phyloP scores from a whole-genome alignment of 2,888 invertebrate genomes.

The Melipona beecheii region DNA sequence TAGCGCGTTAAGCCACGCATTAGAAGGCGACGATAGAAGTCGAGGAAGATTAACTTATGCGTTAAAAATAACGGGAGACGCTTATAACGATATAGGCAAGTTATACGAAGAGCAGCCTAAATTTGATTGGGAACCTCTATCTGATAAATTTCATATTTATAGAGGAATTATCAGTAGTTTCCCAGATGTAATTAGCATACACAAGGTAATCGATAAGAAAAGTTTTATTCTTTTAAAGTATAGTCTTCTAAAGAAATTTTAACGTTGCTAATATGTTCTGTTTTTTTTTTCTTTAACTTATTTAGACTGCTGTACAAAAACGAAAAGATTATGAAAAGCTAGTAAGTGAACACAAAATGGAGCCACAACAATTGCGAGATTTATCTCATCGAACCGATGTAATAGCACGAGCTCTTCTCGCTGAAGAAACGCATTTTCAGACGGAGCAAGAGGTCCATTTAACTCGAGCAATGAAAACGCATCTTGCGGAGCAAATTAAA shows the following conservation, averaged over 20 bases:
- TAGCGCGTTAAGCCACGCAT: constrained; percentile 92
- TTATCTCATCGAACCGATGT: constrained; percentile 94
- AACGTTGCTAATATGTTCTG: neutral
- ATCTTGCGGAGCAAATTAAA: constrained; percentile 94
- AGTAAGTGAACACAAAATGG: constrained; percentile 92
- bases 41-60: constrained; percentile 89
- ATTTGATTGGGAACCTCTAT: constrained; percentile 95
- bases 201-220: constrained; percentile 87
- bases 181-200: constrained; percentile 95
- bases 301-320: constrained; percentile 91
- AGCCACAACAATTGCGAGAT: constrained; percentile 91
- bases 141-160: constrained; percentile 96
- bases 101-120: constrained; percentile 96
- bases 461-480: constrained; percentile 93
- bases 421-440: constrained; percentile 97
- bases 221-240: neutral
- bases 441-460: constrained; percentile 93
- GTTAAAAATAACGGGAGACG: constrained; percentile 93
- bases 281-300: constrained; percentile 19
- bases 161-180: constrained; percentile 95
- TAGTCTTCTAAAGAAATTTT: constrained; percentile 5
- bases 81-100: constrained; percentile 95
- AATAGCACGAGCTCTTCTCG: constrained; percentile 96
- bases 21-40: constrained; percentile 90
- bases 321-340: constrained; percentile 94